Base-by-base conservation (phyloP, 2,888 invertebrate genomes). In the Masnerella sp. region DNA sequence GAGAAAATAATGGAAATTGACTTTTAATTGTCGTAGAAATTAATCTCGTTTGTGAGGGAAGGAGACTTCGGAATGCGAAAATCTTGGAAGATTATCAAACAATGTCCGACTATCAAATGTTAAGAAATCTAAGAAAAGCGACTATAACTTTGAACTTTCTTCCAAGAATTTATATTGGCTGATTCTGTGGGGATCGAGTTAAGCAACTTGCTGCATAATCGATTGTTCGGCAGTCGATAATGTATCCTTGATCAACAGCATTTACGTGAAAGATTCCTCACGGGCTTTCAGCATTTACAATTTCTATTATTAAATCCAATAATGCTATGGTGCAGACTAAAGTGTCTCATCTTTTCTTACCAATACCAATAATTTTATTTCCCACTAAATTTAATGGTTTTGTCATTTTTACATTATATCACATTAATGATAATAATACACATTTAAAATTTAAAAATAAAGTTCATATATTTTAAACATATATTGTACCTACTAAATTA, bases 141-240 rank as follows among this genome's bases (percentile, higher is more conserved):
- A 40, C 22, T 56, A 59, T 59, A 58, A 59, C 58, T 43, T 51
- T 42, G 58, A 51, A 59, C 59, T 68, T 58, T 68, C 68, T 58
- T 68, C 28, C 22, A 68, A 58, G 68, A 68, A 68, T 68, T 68
- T 68, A 68, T 68, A 68, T 68, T 68, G 68, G 49, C 58, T 58
- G 58, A 58, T 59, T 68, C 68, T 51, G 59, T n/a, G 51, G 36
- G 14, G 58, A 51, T 58, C 67, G 30, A 49, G 58, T 58, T 42
- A 42, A 51, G 51, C 51, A 61, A 47, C 22, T 47, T 38, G 47
- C 40, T 59, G 43, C 28, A 45, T 69, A 69, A 69, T 59, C 52
- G 52, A 69, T 59, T 38, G 59, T 52, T 45, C 51, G 42, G 54
- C 51, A 34, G 38, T 54, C 61, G 69, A 61, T 69, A 61, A 61